phyloP scores from a whole-genome alignment of 2,797 vertebrate species.

The Poecilia velifera region DNA sequence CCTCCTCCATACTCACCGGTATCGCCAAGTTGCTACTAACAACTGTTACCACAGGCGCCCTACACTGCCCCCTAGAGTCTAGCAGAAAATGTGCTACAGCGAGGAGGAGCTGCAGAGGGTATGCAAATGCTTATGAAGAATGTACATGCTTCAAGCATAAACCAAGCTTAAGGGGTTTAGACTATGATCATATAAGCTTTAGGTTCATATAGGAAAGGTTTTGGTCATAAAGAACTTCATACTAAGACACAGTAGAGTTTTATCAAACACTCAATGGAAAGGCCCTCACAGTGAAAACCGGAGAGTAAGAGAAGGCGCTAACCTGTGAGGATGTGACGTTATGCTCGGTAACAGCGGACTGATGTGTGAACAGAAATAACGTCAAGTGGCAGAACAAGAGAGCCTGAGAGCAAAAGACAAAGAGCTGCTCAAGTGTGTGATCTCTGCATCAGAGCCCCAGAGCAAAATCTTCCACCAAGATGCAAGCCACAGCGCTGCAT shows the following conservation, averaged over 20 bases:
- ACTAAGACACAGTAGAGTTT: neutral
- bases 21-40: no score
- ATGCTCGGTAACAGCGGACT: conserved; percentile 5
- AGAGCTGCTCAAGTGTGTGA: conserved; percentile 32
- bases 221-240: neutral
- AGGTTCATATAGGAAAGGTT: neutral
- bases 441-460: conserved; percentile 31
- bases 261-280: conserved; percentile 12
- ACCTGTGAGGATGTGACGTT: conserved; percentile 18
- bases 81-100: no score
- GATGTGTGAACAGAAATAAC: conserved; percentile 38
- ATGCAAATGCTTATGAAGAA: no score
- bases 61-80: no score
- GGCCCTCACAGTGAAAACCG: conserved; percentile 18
- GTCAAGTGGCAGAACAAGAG: conserved; percentile 21
- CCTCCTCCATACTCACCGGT: no score
- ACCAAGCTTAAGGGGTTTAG: neutral
- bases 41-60: no score
- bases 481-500: conserved; percentile 41
- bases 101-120: no score
- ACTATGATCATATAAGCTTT: neutral
- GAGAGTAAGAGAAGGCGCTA: conserved; percentile 6
- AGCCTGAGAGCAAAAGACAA: conserved; percentile 19
- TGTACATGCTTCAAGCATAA: no score
- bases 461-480: conserved; percentile 15